Evolutionary conservation across 2,113 vertebrate genomes (phyloP).

Genomic region (Trogon melanurus): DNA sequence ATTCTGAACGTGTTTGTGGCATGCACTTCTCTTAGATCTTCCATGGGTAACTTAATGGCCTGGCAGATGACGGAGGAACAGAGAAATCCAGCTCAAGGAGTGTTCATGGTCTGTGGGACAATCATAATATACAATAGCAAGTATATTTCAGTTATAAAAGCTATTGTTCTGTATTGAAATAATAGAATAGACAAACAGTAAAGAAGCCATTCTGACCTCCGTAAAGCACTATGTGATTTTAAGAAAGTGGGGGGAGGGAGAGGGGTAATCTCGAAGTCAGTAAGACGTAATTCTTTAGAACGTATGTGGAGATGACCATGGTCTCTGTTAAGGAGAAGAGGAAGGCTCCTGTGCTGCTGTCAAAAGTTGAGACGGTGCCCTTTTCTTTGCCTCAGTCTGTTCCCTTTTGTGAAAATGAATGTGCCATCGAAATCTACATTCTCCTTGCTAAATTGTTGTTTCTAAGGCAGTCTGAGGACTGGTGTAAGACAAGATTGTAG

Average conservation of each 20-base stretch:
- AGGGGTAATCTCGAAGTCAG: background rate
- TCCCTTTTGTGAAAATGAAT: background rate
- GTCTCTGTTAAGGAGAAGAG: background rate
- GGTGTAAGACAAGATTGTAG: background rate
- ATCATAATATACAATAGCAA: conserved; percentile 56
- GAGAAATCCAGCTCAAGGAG: background rate
- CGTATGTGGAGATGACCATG: background rate
- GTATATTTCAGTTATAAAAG: background rate
- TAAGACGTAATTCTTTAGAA: background rate
- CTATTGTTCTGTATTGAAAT: conserved; percentile 35
- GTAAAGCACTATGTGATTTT: background rate
- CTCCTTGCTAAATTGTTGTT: background rate
- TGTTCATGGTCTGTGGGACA: conserved; percentile 46
- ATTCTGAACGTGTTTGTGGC: background rate
- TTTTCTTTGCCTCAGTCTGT: background rate
- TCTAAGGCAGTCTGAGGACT: background rate
- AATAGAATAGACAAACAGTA: conserved; percentile 13
- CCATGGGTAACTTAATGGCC: background rate
- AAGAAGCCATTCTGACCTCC: conserved; percentile 43
- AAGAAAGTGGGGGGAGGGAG: rapidly evolving
- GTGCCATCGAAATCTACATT: background rate
- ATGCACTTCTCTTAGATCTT: background rate
- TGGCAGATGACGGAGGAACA: background rate
- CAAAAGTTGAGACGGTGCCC: background rate
- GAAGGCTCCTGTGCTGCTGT: background rate